Base-by-base conservation (phyloP, 2,797 vertebrate genomes). In the Thaleichthys pacificus region DNA sequence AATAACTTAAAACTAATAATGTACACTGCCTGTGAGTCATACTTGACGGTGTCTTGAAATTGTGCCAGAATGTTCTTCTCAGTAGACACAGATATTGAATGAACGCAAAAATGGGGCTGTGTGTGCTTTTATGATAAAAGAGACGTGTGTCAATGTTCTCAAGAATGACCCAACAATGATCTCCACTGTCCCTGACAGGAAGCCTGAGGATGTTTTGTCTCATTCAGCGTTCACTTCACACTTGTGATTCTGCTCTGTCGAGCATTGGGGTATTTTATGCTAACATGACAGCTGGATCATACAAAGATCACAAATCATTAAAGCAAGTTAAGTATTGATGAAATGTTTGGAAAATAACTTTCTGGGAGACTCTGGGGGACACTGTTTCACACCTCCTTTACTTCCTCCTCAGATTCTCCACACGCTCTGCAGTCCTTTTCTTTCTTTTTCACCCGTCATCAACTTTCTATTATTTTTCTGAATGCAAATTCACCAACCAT, bases 281-380 rank as follows among this genome's bases (percentile, higher is more conserved):
- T 49, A 74, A 79, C 51, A 19, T 64, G 68, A 26, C 7, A 17
- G 30, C 11, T 38, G 17, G 28, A 81, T 84, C 79, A 80, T 42
- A 72, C 38, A 66, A 72, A 42, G 11, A 12, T 42, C 38, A 42
- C 11, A 2, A 8, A 68, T 74, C 68, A 77, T 84, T 80, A 79
- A 71, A 28, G 66, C n/a, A 72, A 75, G 67, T 87, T 82, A 80
- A n/a, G 22, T 22, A 65, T 71, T 32, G 60, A 84, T 74, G 62
- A 70, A 69, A n/a, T n/a, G 12, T 28, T 26, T 83, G 77, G 62
- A n/a, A 21, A 21, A 38, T 32, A 57, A 35, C 58, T 77, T 76
- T 63, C 81, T 80, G 83, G 85, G 85, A 80, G 66, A 79, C 79
- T 72, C 74, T 72, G n/a, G n/a, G n/a, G n/a, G 70, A 21, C 61